phyloP scores from a whole-genome alignment of 1,140 invertebrate species.

The Zaprionus davidi region DNA sequence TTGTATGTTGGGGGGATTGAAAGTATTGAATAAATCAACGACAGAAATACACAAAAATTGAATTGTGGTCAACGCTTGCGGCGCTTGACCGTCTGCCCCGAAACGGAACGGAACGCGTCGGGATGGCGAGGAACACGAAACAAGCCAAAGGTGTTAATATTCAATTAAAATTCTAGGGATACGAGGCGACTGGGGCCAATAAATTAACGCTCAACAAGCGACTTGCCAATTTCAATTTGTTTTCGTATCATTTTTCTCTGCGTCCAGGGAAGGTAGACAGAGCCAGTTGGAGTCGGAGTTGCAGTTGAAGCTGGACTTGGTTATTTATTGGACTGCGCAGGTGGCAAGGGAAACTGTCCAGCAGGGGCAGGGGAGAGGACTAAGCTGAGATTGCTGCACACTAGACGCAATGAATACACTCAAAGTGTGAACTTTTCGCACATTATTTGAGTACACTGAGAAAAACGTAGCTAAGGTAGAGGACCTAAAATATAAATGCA shows the following conservation, averaged over 20 bases:
- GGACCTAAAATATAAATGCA: neutral
- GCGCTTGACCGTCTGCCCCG: constrained; percentile 64
- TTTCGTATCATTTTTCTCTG: constrained; percentile 70
- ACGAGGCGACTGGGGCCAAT: constrained; percentile 58
- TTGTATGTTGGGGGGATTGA: constrained; percentile 24
- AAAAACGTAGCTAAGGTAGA: neutral
- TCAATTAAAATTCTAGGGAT: constrained; percentile 79
- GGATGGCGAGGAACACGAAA: neutral
- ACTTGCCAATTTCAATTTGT: constrained; percentile 80
- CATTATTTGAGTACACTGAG: constrained; percentile 3
- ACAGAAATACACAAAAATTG: constrained; percentile 79
- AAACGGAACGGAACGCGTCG: constrained; percentile 2
- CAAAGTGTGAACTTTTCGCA: constrained; percentile 16
- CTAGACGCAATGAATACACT: neutral
- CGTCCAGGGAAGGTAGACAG: neutral
- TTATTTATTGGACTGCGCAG: constrained; percentile 77
- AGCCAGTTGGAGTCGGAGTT: neutral
- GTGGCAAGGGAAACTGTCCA: constrained; percentile 41
- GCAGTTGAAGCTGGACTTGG: constrained; percentile 4
- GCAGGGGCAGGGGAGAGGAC: neutral
- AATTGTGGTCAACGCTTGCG: constrained; percentile 65
- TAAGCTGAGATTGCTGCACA: constrained; percentile 28
- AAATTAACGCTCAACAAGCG: constrained; percentile 77
- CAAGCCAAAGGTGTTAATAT: constrained; percentile 78
- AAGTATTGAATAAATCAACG: constrained; percentile 73